Percentiles rank a stretch among this genome's conserved stretches.
Evolutionary conservation across 2,888 invertebrate species (phyloP).

Genomic region (Falcaria lacertinaria): DNA sequence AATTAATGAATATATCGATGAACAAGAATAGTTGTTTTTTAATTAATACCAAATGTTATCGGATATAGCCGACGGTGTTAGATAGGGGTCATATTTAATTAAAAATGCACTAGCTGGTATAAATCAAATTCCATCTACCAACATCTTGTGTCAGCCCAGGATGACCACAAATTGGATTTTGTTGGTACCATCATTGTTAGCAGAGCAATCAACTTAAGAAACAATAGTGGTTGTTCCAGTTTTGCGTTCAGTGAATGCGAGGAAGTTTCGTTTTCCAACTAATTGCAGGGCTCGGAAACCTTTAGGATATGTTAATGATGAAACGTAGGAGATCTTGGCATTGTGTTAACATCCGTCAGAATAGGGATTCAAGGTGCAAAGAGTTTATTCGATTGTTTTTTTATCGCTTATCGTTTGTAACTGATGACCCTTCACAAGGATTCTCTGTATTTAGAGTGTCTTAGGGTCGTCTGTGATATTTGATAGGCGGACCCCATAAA

Average conservation of each 20-base stretch:
- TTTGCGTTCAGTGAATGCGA: constrained; percentile 28
- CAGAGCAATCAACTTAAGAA: constrained; percentile 23
- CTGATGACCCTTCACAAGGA: too few relatives aligned
- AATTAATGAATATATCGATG: neutral
- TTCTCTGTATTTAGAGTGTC: too few relatives aligned
- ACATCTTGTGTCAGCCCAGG: neutral
- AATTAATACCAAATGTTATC: neutral
- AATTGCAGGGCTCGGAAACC: constrained; percentile 20
- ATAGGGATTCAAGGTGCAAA: neutral
- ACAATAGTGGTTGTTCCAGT: constrained; percentile 25
- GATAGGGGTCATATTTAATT: neutral
- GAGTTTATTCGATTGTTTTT: too few relatives aligned
- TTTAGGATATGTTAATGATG: constrained; percentile 15
- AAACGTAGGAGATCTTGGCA: neutral
- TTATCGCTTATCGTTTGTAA: too few relatives aligned
- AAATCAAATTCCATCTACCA: constrained; percentile 1
- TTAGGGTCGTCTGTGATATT: too few relatives aligned
- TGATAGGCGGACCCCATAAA: too few relatives aligned
- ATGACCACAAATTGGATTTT: constrained; percentile 17
- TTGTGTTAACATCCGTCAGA: constrained; percentile 3
- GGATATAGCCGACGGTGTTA: neutral
- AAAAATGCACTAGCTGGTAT: neutral
- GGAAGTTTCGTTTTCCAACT: constrained; percentile 23
- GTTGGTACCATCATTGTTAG: constrained; percentile 30
- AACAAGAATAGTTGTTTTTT: neutral